Evolutionary conservation across 1,140 invertebrate genomes (phyloP).

Genomic region (Tyrophagus putrescentiae): DNA sequence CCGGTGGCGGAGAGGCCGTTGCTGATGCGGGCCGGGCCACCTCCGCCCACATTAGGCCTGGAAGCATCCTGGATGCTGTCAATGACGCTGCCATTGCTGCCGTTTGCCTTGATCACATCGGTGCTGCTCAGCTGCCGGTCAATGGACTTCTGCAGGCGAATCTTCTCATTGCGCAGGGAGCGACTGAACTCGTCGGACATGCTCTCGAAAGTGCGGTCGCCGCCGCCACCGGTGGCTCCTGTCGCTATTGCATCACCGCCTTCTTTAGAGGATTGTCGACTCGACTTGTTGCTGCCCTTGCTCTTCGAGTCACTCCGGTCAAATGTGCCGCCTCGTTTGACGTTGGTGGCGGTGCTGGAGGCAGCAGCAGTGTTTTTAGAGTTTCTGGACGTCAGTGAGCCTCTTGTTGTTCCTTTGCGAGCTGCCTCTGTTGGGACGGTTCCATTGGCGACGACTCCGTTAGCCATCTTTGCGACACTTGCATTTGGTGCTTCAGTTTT

Average conservation of each 20-base stretch:
- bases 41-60: neutral
- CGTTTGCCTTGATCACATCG: neutral
- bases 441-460: no score
- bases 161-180: constrained; percentile 20
- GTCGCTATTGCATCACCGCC: no score
- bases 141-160: constrained; percentile 16
- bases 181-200: constrained; percentile 21
- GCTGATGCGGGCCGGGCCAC: no score
- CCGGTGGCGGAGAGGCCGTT: constrained; percentile 2
- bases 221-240: neutral
- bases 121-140: constrained; percentile 16
- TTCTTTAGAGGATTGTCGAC: no score
- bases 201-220: constrained; percentile 19
- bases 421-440: no score
- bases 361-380: no score
- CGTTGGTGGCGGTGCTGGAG: no score
- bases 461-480: no score
- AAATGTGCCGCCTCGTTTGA: constrained; percentile 12
- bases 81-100: constrained; percentile 10
- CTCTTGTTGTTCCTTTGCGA: no score
- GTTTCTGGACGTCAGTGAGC: no score
- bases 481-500: no score
- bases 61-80: constrained; percentile 10
- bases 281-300: no score
- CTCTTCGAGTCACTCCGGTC: neutral